Base-by-base conservation (phyloP, 2,888 invertebrate genomes). In the Rhyacophila evoluta region DNA sequence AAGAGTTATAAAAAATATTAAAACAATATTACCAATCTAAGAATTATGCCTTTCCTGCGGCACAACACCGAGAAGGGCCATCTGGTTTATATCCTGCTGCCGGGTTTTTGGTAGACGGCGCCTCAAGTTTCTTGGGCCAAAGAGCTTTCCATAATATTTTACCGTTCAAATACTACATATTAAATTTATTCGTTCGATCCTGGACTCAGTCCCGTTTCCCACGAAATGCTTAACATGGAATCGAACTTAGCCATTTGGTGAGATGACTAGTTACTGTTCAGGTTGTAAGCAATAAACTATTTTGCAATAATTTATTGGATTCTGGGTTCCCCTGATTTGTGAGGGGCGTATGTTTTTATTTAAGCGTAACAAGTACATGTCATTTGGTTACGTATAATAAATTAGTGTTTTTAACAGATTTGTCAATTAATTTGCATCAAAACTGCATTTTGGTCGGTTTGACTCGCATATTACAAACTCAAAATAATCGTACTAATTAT, bases 41-140 rank as follows among this genome's bases (percentile, higher is more conserved):
- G 29, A 12, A 39, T 39, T 12, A 2, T n/a, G 39, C 10, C 25
- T 0, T 55, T 55, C 10, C 55, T 55, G 55, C 55, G 10, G 19
- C 25, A 0, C 15, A 19, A 5, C 2, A 19, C 8, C 10, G 10
- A 4, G 0, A 19, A 6, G 68, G 75, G 78, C 41, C 78, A 78
- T 78, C 78, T 78, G 78, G 78, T 71, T 78, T 28, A 55, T 78
- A 41, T 78, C 74, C 41, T 29, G 39, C 71, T 29, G 28, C 39
- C 55, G 74, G 71, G 28, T 67, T 55, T 55, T 19, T 4, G 15
- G 25, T 74, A 78, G 74, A 78, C 78, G 78, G 78, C 78, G 78
- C 78, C 78, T 39, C 37, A 11, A 12, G 36, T 36, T 29, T 37
- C 37, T 5, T 67, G 19, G 15, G 38, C 38, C 72, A 72, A 72